A percentile compares a stretch with the other conserved stretches of the same genome.
Evolutionary conservation across 2,888 invertebrate genomes (phyloP).

Genomic region (Drosophila phalerata): DNA sequence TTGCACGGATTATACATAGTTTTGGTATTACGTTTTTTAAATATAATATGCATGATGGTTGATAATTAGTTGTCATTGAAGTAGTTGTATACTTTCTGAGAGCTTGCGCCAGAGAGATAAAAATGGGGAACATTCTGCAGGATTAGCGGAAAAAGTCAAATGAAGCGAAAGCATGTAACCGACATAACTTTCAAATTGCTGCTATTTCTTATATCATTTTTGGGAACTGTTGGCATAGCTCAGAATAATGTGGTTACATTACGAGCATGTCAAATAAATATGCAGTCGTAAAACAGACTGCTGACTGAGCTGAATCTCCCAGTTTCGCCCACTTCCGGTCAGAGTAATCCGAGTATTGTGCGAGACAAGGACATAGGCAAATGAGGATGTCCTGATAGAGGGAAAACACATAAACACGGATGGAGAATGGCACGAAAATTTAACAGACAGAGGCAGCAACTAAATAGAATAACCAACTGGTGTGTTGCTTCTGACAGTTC

Average conservation of each 20-base stretch:
- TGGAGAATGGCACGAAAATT: slow-evolving; percentile 27
- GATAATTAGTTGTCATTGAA: slow-evolving; percentile 5
- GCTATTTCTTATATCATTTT: slow-evolving; percentile 32
- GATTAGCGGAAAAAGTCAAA: slow-evolving; percentile 6
- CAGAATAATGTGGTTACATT: slow-evolving; percentile 11
- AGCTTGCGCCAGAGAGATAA: not conserved
- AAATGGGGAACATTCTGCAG: not conserved
- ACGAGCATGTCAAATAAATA: slow-evolving; percentile 36
- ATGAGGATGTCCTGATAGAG: slow-evolving; percentile 45
- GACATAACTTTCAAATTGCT: slow-evolving; percentile 22
- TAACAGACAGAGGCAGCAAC: slow-evolving; percentile 15
- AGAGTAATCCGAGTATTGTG: not conserved
- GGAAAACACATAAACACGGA: slow-evolving; percentile 33
- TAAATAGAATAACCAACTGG: slow-evolving; percentile 5
- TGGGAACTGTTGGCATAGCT: slow-evolving; percentile 29
- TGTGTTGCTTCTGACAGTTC: slow-evolving; percentile 3
- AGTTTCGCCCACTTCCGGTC: not conserved
- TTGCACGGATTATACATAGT: not conserved
- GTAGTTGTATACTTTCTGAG: not conserved
- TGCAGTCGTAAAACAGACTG: slow-evolving; percentile 34
- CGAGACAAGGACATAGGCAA: slow-evolving; percentile 25
- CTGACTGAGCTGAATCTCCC: slow-evolving; percentile 16
- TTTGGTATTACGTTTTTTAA: not conserved
- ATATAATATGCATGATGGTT: not conserved
- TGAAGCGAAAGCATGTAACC: slow-evolving; percentile 6